phyloP scores from a whole-genome alignment of 2,888 invertebrate species.

The Coleophora deauratella region DNA sequence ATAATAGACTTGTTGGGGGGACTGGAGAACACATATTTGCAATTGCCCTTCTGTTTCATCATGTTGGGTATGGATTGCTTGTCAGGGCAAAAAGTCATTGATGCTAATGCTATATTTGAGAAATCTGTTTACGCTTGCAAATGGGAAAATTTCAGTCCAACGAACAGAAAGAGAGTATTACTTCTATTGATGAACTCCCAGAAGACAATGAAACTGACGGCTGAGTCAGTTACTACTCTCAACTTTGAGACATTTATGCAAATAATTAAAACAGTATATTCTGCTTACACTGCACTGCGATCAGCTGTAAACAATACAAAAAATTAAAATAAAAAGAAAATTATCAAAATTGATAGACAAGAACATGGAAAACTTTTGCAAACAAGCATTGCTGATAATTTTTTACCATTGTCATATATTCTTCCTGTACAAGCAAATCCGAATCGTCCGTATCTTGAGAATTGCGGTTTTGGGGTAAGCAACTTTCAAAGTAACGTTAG shows the following conservation, averaged over 20 bases:
- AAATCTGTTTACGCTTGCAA: conserved; percentile 39
- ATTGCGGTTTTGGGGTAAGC: no score
- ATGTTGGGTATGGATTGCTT: conserved; percentile 41
- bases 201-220: conserved; percentile 39
- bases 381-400: no score
- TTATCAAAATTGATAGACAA: no score
- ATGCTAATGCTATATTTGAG: conserved; percentile 37
- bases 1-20: conserved; percentile 32
- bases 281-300: conserved; percentile 41
- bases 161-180: conserved; percentile 38
- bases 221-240: conserved; percentile 38
- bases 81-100: conserved; percentile 40
- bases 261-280: conserved; percentile 39
- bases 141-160: conserved; percentile 46
- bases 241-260: conserved; percentile 38
- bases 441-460: no score
- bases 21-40: conserved; percentile 34
- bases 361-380: no score
- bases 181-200: conserved; percentile 42
- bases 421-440: no score
- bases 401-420: no score
- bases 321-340: no score
- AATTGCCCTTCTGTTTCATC: conserved; percentile 30
- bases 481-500: no score
- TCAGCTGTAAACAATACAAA: conserved; percentile 22